Conservation (phyloP, 2,888 invertebrate genomes). For the Drosophila prolongata region DNA sequence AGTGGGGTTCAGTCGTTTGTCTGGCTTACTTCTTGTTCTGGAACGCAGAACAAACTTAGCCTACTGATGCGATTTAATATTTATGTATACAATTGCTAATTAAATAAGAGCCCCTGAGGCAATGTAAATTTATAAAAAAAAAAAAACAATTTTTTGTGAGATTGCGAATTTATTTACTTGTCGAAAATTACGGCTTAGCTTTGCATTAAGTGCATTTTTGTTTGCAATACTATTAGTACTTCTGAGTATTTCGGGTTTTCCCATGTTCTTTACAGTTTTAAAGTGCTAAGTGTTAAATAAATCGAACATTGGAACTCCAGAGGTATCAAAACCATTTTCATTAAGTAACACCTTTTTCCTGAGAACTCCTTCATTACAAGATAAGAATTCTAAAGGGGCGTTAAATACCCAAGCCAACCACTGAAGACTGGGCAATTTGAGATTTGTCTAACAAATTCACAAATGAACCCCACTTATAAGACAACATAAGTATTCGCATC, state of each 20-base stretch:
- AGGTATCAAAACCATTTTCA: not conserved
- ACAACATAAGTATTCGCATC: conserved; percentile 19
- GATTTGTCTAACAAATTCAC: not conserved
- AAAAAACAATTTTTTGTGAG: too few species aligned
- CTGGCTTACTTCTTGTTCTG: not conserved
- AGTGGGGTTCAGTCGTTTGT: not conserved
- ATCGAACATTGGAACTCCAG: not conserved
- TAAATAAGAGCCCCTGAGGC: too few species aligned
- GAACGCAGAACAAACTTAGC: not conserved
- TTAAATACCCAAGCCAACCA: not conserved
- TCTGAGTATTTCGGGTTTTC: not conserved
- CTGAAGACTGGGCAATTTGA: not conserved
- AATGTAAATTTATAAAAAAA: too few species aligned
- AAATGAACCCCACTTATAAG: conserved; percentile 14
- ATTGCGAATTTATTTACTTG: too few species aligned
- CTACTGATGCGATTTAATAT: not conserved
- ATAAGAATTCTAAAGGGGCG: not conserved
- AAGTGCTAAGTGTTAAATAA: not conserved
- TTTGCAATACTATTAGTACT: too few species aligned
- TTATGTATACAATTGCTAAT: too few species aligned
- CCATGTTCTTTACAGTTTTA: not conserved
- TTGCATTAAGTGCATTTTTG: too few species aligned
- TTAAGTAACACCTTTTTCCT: not conserved
- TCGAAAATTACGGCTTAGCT: too few species aligned
- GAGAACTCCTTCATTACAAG: not conserved